Conservation (phyloP, 2,797 vertebrate species). For the Antennarius maculatus region DNA sequence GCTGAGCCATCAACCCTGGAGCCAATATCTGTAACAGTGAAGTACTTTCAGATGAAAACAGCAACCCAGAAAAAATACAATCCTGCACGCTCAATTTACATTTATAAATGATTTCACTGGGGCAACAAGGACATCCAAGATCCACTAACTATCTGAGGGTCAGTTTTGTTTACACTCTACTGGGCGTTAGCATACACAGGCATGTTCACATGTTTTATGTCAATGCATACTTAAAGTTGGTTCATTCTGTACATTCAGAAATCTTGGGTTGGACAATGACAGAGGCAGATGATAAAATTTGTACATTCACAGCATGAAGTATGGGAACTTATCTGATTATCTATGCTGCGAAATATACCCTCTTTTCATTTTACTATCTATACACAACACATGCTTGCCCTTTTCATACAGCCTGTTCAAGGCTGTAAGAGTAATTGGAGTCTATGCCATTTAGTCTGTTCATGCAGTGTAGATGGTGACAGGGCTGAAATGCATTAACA, state of each 20-base stretch:
- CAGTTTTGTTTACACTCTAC: neutral
- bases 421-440: no score
- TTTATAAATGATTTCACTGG: slow-evolving; percentile 14
- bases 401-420: no score
- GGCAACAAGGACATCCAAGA: slow-evolving; percentile 2
- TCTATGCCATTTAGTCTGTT: no score
- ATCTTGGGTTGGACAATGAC: neutral
- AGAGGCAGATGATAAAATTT: neutral
- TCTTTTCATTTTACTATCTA: no score
- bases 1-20: slow-evolving; percentile 9
- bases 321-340: neutral
- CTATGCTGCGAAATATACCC: neutral
- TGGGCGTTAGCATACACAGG: slow-evolving; percentile 1
- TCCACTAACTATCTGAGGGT: neutral
- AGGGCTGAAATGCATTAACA: no score
- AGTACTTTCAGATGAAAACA: slow-evolving; percentile 21
- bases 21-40: slow-evolving; percentile 19
- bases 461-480: no score
- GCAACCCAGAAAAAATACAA: slow-evolving; percentile 6
- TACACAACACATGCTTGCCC: no score
- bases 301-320: neutral
- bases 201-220: slow-evolving; percentile 3
- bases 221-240: neutral
- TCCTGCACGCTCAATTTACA: slow-evolving; percentile 8
- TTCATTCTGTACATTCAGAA: neutral